Conservation (phyloP, 2,113 vertebrate species). For the Brienomyrus brachyistius region DNA sequence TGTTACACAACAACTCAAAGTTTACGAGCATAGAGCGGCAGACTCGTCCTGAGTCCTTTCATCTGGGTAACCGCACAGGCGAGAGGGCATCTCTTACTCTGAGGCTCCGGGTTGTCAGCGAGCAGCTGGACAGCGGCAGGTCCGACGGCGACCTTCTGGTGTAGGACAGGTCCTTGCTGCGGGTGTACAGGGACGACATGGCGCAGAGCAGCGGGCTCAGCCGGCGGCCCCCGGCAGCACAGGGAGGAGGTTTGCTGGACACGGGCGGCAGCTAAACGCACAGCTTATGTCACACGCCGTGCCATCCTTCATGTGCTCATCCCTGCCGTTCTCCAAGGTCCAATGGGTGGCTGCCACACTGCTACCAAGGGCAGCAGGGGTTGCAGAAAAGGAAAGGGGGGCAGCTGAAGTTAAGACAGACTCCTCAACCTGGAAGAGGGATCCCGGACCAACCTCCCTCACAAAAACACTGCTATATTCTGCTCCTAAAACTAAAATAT, state of each 20-base stretch:
- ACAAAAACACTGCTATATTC: neutral
- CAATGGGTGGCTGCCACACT: neutral
- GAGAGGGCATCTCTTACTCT: slow-evolving; percentile 40
- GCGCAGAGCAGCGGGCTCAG: slow-evolving; percentile 1
- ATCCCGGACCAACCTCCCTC: slow-evolving; percentile 21
- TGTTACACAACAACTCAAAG: neutral
- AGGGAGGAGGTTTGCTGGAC: neutral
- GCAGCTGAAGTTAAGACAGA: slow-evolving; percentile 12
- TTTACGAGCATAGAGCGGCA: slow-evolving; percentile 13
- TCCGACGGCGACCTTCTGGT: slow-evolving; percentile 42
- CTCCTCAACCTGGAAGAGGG: neutral
- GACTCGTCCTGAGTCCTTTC: neutral
- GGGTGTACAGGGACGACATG: slow-evolving; percentile 52
- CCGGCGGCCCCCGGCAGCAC: neutral
- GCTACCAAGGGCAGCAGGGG: neutral
- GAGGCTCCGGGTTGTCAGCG: slow-evolving; percentile 38
- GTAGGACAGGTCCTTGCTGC: slow-evolving; percentile 44
- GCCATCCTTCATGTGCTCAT: neutral
- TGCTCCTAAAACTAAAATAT: slow-evolving; percentile 12
- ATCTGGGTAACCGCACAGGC: neutral
- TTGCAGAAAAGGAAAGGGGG: neutral
- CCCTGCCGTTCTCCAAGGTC: neutral
- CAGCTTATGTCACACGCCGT: neutral
- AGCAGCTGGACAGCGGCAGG: slow-evolving; percentile 34
- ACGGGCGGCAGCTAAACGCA: neutral